Conservation (phyloP, 2,888 invertebrate species). For the Drosophila nigritarsus region DNA sequence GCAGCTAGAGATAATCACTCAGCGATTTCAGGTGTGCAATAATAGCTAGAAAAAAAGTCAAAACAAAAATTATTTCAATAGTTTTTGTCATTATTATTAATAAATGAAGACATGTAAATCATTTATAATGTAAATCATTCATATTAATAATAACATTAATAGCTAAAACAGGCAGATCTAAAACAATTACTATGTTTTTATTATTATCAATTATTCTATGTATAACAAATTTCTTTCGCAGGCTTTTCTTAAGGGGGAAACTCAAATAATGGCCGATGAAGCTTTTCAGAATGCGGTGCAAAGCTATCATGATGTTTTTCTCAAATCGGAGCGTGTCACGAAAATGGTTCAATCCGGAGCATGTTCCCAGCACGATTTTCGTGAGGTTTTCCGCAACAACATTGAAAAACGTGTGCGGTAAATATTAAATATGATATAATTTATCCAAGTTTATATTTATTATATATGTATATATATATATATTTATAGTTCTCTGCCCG, state of each 20-base stretch:
- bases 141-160: not conserved
- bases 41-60: not conserved
- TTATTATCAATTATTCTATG: not conserved
- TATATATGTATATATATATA: not conserved
- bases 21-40: constrained; percentile 93
- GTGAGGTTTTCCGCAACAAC: constrained; percentile 99
- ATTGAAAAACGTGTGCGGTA: constrained; percentile 98
- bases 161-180: not conserved
- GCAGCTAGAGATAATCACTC: constrained; percentile 96
- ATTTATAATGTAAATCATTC: not conserved
- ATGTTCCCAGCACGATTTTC: constrained; percentile 98
- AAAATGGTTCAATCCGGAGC: constrained; percentile 99
- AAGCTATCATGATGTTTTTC: constrained; percentile 97
- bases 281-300: constrained; percentile 99
- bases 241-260: constrained; percentile 98
- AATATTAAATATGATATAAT: constrained; percentile 29
- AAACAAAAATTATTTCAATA: not conserved
- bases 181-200: not conserved
- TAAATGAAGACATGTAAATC: not conserved
- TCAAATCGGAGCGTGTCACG: constrained; percentile 97
- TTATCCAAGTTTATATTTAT: not conserved
- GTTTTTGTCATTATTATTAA: not conserved
- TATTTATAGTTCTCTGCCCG: constrained; percentile 95
- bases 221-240: constrained; percentile 73
- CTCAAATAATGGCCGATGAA: constrained; percentile 98